Conservation (phyloP, 2,113 vertebrate genomes). For the Eretmochelys imbricata region DNA sequence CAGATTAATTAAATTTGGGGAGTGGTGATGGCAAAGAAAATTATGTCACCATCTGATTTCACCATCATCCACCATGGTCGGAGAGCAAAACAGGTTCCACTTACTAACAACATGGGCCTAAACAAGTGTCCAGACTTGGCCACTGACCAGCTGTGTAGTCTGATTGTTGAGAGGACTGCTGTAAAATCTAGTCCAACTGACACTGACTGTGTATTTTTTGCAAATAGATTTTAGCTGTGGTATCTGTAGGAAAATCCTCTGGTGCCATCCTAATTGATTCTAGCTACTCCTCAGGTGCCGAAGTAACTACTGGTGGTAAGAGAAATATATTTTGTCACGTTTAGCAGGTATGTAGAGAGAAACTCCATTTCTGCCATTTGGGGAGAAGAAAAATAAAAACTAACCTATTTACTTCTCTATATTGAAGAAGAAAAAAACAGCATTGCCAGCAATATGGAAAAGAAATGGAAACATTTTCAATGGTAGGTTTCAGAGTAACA, state of each 20-base stretch:
- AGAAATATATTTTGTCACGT: background rate
- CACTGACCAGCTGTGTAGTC: background rate
- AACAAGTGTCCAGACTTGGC: background rate
- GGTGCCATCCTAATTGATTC: background rate
- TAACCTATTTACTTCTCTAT: background rate
- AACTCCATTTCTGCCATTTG: background rate
- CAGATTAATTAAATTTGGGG: background rate
- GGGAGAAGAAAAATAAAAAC: background rate
- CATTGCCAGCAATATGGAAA: background rate
- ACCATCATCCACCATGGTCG: background rate
- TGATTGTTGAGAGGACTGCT: background rate
- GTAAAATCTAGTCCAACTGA: background rate
- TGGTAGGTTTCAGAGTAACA: no score
- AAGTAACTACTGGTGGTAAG: background rate
- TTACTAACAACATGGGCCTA: background rate
- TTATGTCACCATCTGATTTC: rapidly evolving
- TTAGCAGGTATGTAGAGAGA: no score
- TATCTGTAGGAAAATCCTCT: background rate
- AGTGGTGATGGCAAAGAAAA: background rate
- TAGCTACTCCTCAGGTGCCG: background rate
- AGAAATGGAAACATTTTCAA: background rate
- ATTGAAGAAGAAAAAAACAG: background rate
- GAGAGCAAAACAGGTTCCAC: background rate
- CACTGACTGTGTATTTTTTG: background rate
- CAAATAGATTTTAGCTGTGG: background rate